Conservation (phyloP, 2,888 invertebrate genomes). For the Eristalinus aeneus region DNA sequence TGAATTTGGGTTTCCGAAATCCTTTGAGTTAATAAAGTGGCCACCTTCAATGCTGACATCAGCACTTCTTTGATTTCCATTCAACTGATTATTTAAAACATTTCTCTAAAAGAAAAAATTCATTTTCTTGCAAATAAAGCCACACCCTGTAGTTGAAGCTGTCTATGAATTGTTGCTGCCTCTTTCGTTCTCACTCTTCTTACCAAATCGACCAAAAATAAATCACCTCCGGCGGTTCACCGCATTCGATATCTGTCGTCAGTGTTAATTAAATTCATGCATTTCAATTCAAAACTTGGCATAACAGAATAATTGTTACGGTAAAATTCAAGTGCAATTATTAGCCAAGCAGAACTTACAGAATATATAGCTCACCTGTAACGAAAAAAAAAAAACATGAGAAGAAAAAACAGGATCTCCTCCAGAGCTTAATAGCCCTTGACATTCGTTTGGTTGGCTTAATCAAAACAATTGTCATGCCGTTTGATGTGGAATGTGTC, state of each 20-base stretch:
- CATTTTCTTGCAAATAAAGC: not conserved
- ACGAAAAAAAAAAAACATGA: not conserved
- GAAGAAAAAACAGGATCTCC: constrained; percentile 20
- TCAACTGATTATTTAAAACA: no score
- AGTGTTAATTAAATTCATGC: not conserved
- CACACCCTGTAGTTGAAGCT: not conserved
- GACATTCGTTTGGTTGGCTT: constrained; percentile 57
- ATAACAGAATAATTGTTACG: constrained; percentile 7
- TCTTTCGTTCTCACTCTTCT: not conserved
- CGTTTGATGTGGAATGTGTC: constrained; percentile 57
- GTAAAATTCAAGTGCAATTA: constrained; percentile 21
- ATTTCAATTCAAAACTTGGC: not conserved
- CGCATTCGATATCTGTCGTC: not conserved
- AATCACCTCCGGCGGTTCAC: not conserved
- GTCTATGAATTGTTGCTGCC: not conserved
- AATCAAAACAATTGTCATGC: constrained; percentile 67
- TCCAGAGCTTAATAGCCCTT: constrained; percentile 39
- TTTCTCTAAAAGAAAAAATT: no score
- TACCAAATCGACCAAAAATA: not conserved
- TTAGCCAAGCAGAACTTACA: not conserved
- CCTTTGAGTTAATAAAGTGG: no score
- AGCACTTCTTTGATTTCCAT: no score
- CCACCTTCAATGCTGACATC: no score
- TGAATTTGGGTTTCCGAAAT: no score
- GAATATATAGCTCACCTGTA: not conserved